Evolutionary conservation across 2,888 invertebrate species (phyloP).

Genomic region (Agrochola macilenta): DNA sequence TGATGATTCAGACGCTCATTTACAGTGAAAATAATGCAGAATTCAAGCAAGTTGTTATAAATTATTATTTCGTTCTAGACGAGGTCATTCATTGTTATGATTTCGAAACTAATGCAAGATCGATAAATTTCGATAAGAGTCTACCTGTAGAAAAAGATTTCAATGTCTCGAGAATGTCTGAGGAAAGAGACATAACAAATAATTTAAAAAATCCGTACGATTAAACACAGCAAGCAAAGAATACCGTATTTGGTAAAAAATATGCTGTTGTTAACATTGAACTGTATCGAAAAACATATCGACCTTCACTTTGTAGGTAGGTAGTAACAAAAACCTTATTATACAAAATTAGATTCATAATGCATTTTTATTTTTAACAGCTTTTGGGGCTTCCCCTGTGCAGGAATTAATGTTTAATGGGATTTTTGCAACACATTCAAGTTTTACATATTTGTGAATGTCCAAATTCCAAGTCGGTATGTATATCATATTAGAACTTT

Average conservation of each 20-base stretch:
- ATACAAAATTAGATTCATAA: neutral
- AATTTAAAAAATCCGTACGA: conserved; percentile 7
- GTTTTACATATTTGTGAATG: neutral
- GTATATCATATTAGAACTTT: neutral
- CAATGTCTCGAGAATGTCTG: conserved; percentile 8
- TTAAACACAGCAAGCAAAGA: conserved; percentile 36
- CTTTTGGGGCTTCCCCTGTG: neutral
- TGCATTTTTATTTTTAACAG: conserved; percentile 1
- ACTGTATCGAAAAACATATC: conserved; percentile 28
- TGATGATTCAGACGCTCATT: conserved; percentile 49
- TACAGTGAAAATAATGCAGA: conserved; percentile 39
- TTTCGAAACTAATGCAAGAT: conserved; percentile 16
- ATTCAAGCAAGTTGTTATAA: conserved; percentile 7
- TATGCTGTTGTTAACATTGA: conserved; percentile 44
- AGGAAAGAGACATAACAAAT: conserved; percentile 1
- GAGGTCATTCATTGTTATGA: conserved; percentile 39
- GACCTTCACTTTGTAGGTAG: conserved; percentile 39
- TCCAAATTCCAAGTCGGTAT: neutral
- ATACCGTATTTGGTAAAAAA: conserved; percentile 25
- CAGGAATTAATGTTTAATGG: neutral
- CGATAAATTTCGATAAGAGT: conserved; percentile 37
- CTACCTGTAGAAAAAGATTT: conserved; percentile 13
- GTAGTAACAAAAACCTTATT: conserved; percentile 7
- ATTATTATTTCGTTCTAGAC: conserved; percentile 17
- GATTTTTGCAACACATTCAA: neutral